Evolutionary conservation across 2,888 invertebrate genomes (phyloP).

Genomic region (Eretmocerus hayati): DNA sequence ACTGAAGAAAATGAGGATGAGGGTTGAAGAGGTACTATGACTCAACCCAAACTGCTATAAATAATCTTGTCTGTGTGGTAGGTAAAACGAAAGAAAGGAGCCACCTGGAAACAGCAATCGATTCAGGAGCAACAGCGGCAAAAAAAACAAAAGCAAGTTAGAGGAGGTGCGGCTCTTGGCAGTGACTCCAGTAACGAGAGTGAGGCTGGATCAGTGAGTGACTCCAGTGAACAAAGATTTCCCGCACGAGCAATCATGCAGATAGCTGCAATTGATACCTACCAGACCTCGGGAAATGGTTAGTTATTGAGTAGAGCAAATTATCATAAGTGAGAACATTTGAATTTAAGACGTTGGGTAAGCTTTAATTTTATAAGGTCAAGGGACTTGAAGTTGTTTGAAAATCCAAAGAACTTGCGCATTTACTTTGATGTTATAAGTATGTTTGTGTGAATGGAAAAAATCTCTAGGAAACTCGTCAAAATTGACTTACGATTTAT

Average conservation of each 20-base stretch:
- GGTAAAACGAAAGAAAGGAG: slow-evolving; percentile 59
- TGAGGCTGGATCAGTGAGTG: slow-evolving; percentile 43
- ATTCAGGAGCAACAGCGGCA: slow-evolving; percentile 42
- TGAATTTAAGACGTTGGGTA: slow-evolving; percentile 23
- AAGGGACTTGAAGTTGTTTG: slow-evolving; percentile 7
- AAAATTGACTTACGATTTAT: slow-evolving; percentile 7
- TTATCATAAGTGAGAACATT: background rate
- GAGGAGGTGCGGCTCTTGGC: slow-evolving; percentile 41
- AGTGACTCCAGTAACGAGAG: slow-evolving; percentile 46
- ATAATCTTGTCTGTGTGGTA: slow-evolving; percentile 43
- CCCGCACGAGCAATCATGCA: slow-evolving; percentile 33
- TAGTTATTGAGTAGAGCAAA: slow-evolving; percentile 30
- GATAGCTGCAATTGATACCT: slow-evolving; percentile 34
- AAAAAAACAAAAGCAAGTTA: slow-evolving; percentile 41
- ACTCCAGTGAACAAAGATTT: slow-evolving; percentile 41
- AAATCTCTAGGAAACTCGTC: slow-evolving; percentile 21
- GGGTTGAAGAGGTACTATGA: slow-evolving; percentile 2
- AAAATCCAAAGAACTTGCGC: slow-evolving; percentile 17
- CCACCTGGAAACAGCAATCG: slow-evolving; percentile 47
- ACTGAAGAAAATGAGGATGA: background rate
- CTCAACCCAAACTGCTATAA: slow-evolving; percentile 32
- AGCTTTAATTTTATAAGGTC: slow-evolving; percentile 12
- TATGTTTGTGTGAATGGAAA: slow-evolving; percentile 15
- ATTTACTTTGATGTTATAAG: slow-evolving; percentile 8
- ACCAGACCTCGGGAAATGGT: slow-evolving; percentile 45